These are phyloP conservation scores for Montipora foliosa DNA, from an alignment of 64 coral and sea anemone genomes.

Conservation along the genomic window DNA sequence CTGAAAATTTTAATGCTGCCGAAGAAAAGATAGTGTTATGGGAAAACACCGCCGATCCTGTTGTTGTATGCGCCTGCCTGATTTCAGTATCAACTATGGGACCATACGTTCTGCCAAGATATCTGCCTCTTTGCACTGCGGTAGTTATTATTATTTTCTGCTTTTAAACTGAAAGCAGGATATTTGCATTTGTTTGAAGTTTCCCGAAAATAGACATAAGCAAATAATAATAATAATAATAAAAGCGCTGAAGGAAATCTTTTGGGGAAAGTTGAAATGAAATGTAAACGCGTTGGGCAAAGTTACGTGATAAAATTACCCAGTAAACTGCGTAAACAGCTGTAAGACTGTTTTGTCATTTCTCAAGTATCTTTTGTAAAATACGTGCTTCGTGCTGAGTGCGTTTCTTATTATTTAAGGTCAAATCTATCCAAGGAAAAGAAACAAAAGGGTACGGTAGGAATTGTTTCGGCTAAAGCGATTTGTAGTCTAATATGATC, in stretches of 20 bases:
- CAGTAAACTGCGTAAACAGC: neutral
- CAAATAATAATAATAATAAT: neutral
- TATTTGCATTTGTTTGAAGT: neutral
- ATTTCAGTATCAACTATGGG: too few relatives aligned
- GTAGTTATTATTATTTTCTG: too few relatives aligned
- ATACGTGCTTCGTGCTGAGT: neutral
- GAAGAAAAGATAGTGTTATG: too few relatives aligned
- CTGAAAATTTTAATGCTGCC: too few relatives aligned
- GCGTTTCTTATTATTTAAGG: neutral
- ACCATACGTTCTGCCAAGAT: too few relatives aligned
- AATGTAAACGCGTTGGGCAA: neutral
- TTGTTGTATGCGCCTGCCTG: too few relatives aligned
- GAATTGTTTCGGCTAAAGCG: conserved; percentile 1
- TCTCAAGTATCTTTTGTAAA: neutral
- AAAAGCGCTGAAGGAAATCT: too few relatives aligned
- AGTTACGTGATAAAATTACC: neutral
- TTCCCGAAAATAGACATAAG: neutral
- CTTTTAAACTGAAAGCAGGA: neutral
- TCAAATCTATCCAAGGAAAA: neutral
- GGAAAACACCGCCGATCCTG: too few relatives aligned
- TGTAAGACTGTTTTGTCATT: neutral
- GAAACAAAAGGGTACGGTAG: neutral
- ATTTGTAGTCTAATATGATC: neutral
- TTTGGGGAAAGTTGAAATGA: too few relatives aligned
- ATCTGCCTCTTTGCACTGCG: too few relatives aligned